Evolutionary conservation across 2,888 invertebrate species (phyloP), one percentile per base, ranked within the genome.

Genomic region (Drosophila silvestris): DNA sequence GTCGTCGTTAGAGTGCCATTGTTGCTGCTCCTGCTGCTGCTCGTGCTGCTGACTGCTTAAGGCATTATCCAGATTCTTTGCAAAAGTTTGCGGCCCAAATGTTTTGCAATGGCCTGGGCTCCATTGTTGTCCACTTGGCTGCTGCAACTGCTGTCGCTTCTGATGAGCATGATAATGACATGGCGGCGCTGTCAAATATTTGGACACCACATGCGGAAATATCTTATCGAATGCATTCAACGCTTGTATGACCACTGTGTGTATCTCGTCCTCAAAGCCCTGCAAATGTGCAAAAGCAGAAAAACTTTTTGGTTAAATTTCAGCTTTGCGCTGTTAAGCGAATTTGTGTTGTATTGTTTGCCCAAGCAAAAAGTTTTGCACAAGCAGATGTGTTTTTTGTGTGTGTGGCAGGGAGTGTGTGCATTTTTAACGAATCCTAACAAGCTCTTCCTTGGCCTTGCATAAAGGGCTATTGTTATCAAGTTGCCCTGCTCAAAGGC

Each of bases 201-300:
- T 93, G 85, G 91, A 91, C 90, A 93, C 87, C 85, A 93, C 91
- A 91, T 92, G 91, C 83, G 92, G 91, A 91, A 93, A 93, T 89
- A 93, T 90, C 90, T 92, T 92, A 91, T 93, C 93, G 89, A 93
- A 92, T 77, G 93, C 92, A 85, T 91, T 92, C 82, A 94, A 89
- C 72, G 93, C 93, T 86, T 93, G 94, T 91, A 93, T 93, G 84
- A 93, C 93, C 87, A 94, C 94, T 73, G 93, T 93, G 84, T 94
- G 93, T 80, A 93, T 93, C 72, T 93, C 93, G 84, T 94, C 94
- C 82, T 91, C 92, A 66, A 94, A 89, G 74, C 94, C 93, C 93
- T 93, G 81, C 63, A 91, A 83, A 74, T 69, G 70, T 67, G 70
- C 56, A 57, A 69, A 58, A 47, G 58, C 57, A 62, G 56, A 56